phyloP scores from a whole-genome alignment of 2,797 vertebrate genomes.

The Sebastes umbrosus region DNA sequence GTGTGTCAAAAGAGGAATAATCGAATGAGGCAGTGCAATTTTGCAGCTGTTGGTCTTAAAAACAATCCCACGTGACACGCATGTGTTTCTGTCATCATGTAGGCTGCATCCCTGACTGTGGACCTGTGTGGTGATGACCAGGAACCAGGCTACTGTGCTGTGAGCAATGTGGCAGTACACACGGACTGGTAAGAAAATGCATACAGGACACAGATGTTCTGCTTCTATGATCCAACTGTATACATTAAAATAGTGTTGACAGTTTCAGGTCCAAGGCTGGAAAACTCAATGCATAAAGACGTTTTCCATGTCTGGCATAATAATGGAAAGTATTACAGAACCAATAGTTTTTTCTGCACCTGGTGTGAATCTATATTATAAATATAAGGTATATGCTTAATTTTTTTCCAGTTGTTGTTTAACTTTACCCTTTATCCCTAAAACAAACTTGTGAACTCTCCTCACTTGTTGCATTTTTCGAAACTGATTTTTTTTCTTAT shows the following conservation, averaged over 20 bases:
- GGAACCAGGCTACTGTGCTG: slow-evolving; percentile 93
- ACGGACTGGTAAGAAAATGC: slow-evolving; percentile 89
- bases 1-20: neutral
- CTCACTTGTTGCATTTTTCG: neutral
- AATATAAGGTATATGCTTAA: neutral
- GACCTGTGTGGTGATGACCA: slow-evolving; percentile 94
- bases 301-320: slow-evolving; percentile 29
- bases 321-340: slow-evolving; percentile 31
- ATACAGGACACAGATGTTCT: neutral
- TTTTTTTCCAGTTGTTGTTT: slow-evolving; percentile 7
- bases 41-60: slow-evolving; percentile 7
- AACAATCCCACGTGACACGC: slow-evolving; percentile 2
- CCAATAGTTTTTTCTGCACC: slow-evolving; percentile 1
- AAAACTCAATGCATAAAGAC: slow-evolving; percentile 20
- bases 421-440: neutral
- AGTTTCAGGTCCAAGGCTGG: slow-evolving; percentile 25
- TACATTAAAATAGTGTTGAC: slow-evolving; percentile 14
- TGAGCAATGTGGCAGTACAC: slow-evolving; percentile 93
- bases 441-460: neutral
- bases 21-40: neutral
- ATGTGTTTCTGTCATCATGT: slow-evolving; percentile 11
- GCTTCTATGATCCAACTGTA: neutral
- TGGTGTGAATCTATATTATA: neutral
- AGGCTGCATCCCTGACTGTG: slow-evolving; percentile 96
- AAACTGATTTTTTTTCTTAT: neutral